These are phyloP conservation scores for Symphodus melops DNA, from an alignment of 2,113 vertebrate species.

Conservation along the genomic window DNA sequence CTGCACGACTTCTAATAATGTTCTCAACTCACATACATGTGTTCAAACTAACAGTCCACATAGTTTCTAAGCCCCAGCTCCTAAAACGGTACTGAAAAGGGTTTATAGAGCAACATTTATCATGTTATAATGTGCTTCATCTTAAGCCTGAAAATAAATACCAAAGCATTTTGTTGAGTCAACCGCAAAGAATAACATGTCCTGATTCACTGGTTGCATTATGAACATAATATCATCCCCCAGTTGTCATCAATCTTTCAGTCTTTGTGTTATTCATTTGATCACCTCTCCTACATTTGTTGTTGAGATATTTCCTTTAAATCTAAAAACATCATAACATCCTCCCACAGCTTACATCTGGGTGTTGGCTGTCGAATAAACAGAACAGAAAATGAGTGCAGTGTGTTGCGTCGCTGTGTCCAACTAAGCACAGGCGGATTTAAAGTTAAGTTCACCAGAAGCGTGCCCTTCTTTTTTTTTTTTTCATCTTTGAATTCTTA, in stretches of 20 bases:
- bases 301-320: slow-evolving; percentile 21
- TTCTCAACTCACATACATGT: slow-evolving; percentile 13
- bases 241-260: slow-evolving; percentile 1
- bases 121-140: background rate
- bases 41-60: background rate
- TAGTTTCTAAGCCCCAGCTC: background rate
- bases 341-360: slow-evolving; percentile 28
- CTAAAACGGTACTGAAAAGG: background rate
- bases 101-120: background rate
- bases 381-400: slow-evolving; percentile 34
- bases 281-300: slow-evolving; percentile 6
- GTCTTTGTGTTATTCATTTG: background rate
- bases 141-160: background rate
- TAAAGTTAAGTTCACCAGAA: slow-evolving; percentile 6
- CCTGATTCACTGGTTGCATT: background rate
- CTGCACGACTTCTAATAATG: slow-evolving; percentile 23
- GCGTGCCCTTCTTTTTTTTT: background rate
- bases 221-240: background rate
- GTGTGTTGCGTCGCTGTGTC: slow-evolving; percentile 1
- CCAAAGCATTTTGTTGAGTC: background rate
- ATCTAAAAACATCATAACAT: slow-evolving; percentile 34
- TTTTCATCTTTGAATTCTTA: slow-evolving; percentile 13
- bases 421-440: slow-evolving; percentile 10
- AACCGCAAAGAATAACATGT: background rate
- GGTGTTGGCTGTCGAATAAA: slow-evolving; percentile 48